Conservation (phyloP, 2,888 invertebrate genomes). For the Philaethria dido region DNA sequence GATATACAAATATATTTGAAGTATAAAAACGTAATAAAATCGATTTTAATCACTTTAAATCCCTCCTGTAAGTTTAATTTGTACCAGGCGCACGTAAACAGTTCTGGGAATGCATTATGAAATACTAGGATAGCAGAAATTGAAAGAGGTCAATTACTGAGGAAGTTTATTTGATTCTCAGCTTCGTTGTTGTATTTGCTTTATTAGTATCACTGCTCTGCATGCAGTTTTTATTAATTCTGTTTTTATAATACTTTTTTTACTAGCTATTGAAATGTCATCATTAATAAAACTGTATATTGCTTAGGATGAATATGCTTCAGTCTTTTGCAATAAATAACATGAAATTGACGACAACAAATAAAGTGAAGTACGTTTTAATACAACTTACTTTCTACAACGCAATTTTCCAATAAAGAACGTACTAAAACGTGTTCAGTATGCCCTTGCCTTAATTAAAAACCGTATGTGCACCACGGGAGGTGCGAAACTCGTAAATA, state of each 20-base stretch:
- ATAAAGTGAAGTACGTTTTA: not conserved
- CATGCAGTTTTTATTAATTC: constrained; percentile 7
- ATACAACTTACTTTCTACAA: not conserved
- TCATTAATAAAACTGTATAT: not conserved
- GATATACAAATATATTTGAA: not conserved
- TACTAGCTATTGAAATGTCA: not conserved
- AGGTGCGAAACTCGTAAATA: constrained; percentile 77
- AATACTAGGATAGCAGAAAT: constrained; percentile 22
- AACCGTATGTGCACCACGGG: constrained; percentile 53
- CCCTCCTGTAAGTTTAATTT: not conserved
- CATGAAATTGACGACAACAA: not conserved
- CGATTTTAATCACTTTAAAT: not conserved
- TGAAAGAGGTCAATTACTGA: constrained; percentile 16
- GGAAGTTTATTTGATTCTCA: constrained; percentile 14
- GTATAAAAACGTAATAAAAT: not conserved
- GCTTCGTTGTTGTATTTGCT: constrained; percentile 1
- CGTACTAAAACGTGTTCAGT: constrained; percentile 30
- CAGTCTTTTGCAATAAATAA: not conserved
- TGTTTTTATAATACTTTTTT: not conserved
- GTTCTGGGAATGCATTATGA: constrained; percentile 16
- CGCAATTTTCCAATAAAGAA: constrained; percentile 8
- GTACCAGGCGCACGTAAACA: constrained; percentile 24
- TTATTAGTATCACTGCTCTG: constrained; percentile 8
- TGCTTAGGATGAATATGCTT: not conserved
- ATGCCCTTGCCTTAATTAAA: constrained; percentile 47